A percentile compares a stretch with the other conserved stretches of the same genome.
These are phyloP conservation scores for Tiliqua scincoides DNA, from an alignment of 2,113 vertebrate genomes.

Conservation along the genomic window DNA sequence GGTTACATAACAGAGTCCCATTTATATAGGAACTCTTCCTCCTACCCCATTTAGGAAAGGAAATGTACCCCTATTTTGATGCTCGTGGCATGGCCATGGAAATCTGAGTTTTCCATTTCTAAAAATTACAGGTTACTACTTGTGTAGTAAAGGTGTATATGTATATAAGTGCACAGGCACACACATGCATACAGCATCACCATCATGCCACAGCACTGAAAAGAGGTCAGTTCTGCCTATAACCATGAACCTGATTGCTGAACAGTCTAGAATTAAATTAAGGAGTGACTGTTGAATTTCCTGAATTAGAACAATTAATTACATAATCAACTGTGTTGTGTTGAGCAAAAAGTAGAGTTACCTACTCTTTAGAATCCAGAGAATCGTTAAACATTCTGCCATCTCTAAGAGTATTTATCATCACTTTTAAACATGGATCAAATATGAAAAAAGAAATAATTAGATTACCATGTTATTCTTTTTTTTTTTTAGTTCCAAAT, in stretches of 20 bases:
- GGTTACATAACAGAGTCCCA: neutral
- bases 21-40: neutral
- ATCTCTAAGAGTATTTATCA: conserved; percentile 71
- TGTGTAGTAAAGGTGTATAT: neutral
- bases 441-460: conserved; percentile 85
- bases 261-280: conserved; percentile 48
- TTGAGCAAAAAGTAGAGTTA: conserved; percentile 68
- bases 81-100: neutral
- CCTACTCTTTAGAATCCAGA: conserved; percentile 78
- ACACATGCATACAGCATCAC: neutral
- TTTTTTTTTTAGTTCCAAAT: conserved; percentile 77
- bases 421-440: conserved; percentile 80
- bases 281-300: conserved; percentile 51
- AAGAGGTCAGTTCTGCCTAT: neutral
- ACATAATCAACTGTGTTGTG: conserved; percentile 63
- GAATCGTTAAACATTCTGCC: conserved; percentile 70
- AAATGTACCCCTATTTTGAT: neutral
- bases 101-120: neutral
- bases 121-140: neutral
- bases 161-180: neutral
- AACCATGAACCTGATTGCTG: conserved; percentile 26
- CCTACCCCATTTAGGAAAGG: no score
- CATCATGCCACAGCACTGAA: neutral
- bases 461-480: conserved; percentile 84
- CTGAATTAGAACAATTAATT: conserved; percentile 59